These are phyloP conservation scores for Dissostichus mawsoni DNA, from an alignment of 2,113 vertebrate species.

Conservation along the genomic window DNA sequence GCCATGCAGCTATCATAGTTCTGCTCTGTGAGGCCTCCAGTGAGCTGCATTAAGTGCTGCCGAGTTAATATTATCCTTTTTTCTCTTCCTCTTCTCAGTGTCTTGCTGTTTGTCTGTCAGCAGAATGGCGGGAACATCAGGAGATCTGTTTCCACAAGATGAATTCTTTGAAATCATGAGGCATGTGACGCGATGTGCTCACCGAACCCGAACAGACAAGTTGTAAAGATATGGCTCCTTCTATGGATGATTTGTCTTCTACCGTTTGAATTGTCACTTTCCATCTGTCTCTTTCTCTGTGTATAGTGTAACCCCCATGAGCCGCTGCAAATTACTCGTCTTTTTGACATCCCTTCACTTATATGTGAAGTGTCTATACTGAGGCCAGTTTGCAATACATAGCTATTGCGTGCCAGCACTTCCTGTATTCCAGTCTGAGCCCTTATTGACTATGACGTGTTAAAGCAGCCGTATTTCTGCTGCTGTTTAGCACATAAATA, in stretches of 20 bases:
- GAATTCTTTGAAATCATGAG: constrained; percentile 29
- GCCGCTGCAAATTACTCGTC: constrained; percentile 11
- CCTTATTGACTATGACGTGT: constrained; percentile 38
- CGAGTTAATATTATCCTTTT: neutral
- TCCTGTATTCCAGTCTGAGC: neutral
- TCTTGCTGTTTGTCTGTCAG: neutral
- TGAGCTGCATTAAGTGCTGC: neutral
- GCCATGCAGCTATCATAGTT: constrained; percentile 27
- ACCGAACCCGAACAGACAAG: neutral
- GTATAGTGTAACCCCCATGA: constrained; percentile 14
- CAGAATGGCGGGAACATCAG: neutral
- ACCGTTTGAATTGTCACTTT: constrained; percentile 17
- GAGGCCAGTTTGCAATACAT: constrained; percentile 1
- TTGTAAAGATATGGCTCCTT: constrained; percentile 21
- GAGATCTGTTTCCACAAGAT: constrained; percentile 24
- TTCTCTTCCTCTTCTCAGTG: too few species aligned
- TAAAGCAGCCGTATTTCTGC: constrained; percentile 36
- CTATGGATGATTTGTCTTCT: constrained; percentile 28
- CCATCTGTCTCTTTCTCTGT: constrained; percentile 23
- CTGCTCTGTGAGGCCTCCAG: constrained; percentile 13
- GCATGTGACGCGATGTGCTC: constrained; percentile 27
- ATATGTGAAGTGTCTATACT: neutral
- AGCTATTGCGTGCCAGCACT: constrained; percentile 17
- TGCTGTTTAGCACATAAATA: constrained; percentile 46
- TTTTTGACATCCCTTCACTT: constrained; percentile 6